These are phyloP conservation scores for Dendronephthya gigantea DNA, from an alignment of 64 coral and sea anemone species.

Conservation along the genomic window DNA sequence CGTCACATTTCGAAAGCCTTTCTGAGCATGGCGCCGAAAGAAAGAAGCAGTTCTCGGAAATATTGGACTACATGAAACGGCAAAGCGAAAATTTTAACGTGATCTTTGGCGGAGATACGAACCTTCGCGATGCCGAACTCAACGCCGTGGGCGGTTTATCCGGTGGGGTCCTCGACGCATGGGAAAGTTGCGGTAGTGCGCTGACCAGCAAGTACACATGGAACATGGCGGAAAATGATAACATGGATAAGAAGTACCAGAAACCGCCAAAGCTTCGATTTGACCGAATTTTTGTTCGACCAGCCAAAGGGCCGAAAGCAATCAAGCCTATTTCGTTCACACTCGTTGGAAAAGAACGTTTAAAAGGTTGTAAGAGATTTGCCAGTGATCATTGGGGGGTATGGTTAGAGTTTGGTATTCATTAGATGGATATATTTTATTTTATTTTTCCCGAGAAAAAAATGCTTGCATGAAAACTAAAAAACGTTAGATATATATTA, in stretches of 20 bases:
- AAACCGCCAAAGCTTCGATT: conserved; percentile 55
- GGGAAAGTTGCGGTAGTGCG: conserved; percentile 61
- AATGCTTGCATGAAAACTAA: no score
- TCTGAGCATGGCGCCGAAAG: conserved; percentile 27
- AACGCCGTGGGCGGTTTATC: conserved; percentile 48
- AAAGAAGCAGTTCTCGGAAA: conserved; percentile 51
- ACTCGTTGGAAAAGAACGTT: conserved; percentile 57
- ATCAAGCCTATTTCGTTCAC: conserved; percentile 37
- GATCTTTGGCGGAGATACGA: conserved; percentile 87
- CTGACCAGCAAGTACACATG: conserved; percentile 61
- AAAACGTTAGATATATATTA: no score
- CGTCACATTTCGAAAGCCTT: conserved; percentile 91
- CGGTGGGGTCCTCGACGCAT: conserved; percentile 45
- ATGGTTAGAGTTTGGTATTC: conserved; percentile 39
- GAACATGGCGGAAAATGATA: conserved; percentile 58
- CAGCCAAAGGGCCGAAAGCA: conserved; percentile 12
- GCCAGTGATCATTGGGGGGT: conserved; percentile 95
- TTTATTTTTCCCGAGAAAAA: no score
- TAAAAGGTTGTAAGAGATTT: conserved; percentile 42
- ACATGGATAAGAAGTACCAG: conserved; percentile 34
- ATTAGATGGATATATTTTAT: background rate
- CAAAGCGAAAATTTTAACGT: conserved; percentile 43
- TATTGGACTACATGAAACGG: conserved; percentile 30
- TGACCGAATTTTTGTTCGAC: conserved; percentile 68
- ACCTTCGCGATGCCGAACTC: conserved; percentile 69